Base-by-base conservation (phyloP, 2,888 invertebrate genomes). In the Diloba caeruleocephala region DNA sequence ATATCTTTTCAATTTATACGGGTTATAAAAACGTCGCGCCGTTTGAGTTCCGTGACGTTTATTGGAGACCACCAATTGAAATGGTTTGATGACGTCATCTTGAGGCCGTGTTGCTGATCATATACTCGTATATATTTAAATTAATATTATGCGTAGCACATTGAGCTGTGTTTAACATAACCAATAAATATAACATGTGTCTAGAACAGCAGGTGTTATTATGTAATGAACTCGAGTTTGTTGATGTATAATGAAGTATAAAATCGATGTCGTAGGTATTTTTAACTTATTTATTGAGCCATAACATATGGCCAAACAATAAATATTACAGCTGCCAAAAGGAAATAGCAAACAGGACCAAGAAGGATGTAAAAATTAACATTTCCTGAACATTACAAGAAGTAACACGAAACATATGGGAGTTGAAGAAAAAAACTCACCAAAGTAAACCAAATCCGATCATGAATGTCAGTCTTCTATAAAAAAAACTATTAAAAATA, bases 391-490 rank as follows among this genome's bases (percentile, higher is more conserved):
- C 29, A 31, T 39, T 28, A 31, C 26, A 32, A 9, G 9, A 44
- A 38, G 45, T 31, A 29, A 2, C 26, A 15, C n/a, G 21, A 34
- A 13, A 1, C 28, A 34, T 34, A 6, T 15, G 5, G n/a, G 7
- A 34, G 7, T 5, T 29, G 0, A 14, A 39, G 15, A 61, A 3
- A 37, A 37, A 60, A 71, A 87, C 92, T 92, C 62, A 93, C 92
- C 92, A 92, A 82, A 92, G 89, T 78, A 92, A 90, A 71, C 91
- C 90, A 87, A 92, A 92, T 92, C 89, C 91, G 87, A 90, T 90
- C 92, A 92, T 93, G 83, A 90, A 91, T 85, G 79, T 70, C 71
- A 73, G 79, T 77, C 78, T 78, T 78, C 72, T 75, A 71, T 60
- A 69, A 25, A 31, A 51, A 48, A 64, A 67, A 60, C 58, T 59